Evolutionary conservation across 2,797 vertebrate genomes (phyloP).

Genomic region (Myripristis jacobus): DNA sequence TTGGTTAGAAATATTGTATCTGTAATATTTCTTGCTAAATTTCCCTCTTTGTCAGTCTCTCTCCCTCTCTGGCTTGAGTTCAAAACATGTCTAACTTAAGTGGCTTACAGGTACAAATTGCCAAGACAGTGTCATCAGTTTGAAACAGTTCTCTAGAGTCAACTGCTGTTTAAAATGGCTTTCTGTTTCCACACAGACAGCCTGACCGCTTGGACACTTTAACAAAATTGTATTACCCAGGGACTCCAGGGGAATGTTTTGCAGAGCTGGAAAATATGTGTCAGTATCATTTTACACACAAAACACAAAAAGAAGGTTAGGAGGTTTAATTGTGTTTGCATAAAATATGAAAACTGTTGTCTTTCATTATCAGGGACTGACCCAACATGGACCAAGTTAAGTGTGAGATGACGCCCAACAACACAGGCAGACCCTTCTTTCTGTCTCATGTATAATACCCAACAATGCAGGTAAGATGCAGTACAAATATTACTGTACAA

Average conservation of each 20-base stretch:
- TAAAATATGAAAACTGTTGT: neutral
- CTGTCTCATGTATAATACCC: neutral
- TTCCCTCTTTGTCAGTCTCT: too few relatives aligned
- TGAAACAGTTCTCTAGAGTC: too few relatives aligned
- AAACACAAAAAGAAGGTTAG: neutral
- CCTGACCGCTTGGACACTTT: slow-evolving; percentile 85
- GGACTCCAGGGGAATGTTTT: slow-evolving; percentile 84
- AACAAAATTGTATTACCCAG: slow-evolving; percentile 83
- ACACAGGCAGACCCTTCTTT: slow-evolving; percentile 67
- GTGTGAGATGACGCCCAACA: slow-evolving; percentile 73
- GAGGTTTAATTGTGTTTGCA: neutral
- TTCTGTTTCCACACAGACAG: slow-evolving; percentile 51
- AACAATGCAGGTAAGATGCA: too few relatives aligned
- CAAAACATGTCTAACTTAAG: too few relatives aligned
- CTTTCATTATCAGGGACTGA: slow-evolving; percentile 60
- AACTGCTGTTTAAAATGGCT: too few relatives aligned
- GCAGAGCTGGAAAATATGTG: slow-evolving; percentile 78
- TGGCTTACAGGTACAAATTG: too few relatives aligned
- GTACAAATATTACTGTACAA: too few relatives aligned
- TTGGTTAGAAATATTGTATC: too few relatives aligned
- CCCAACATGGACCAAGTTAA: slow-evolving; percentile 75
- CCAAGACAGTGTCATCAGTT: too few relatives aligned
- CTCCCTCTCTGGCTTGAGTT: too few relatives aligned
- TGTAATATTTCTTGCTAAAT: too few relatives aligned
- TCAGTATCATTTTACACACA: slow-evolving; percentile 47